phyloP scores from a whole-genome alignment of 2,888 invertebrate genomes.

The Blomia tropicalis region DNA sequence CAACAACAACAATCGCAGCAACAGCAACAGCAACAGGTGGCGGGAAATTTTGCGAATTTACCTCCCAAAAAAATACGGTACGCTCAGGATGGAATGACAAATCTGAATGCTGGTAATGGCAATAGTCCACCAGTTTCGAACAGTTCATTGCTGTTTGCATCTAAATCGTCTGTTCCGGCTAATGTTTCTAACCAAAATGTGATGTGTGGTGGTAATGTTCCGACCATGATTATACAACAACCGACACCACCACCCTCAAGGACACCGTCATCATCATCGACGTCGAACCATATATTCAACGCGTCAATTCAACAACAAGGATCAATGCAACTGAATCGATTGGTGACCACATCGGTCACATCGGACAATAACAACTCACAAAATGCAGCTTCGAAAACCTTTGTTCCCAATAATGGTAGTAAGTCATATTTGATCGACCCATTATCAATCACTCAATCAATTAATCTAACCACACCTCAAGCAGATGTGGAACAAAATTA shows the following conservation, averaged over 20 bases:
- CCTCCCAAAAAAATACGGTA: constrained; percentile 4
- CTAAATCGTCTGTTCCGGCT: not conserved
- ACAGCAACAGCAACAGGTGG: not conserved
- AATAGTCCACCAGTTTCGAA: not conserved
- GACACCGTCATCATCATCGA: too few species aligned
- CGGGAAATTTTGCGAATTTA: not conserved
- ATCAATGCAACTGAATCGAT: not conserved
- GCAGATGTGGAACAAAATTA: constrained; percentile 8
- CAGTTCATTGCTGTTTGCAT: not conserved
- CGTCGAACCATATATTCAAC: constrained; percentile 6
- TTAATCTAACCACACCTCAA: not conserved
- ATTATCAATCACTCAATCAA: not conserved
- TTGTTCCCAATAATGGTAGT: constrained; percentile 10
- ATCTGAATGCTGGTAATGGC: not conserved
- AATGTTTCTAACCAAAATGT: not conserved
- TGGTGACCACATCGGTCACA: not conserved
- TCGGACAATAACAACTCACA: not conserved
- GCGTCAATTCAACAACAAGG: not conserved
- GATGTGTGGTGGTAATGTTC: not conserved
- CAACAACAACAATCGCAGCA: not conserved
- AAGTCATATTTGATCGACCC: not conserved
- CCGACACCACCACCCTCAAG: not conserved
- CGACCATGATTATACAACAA: not conserved
- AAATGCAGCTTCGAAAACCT: not conserved
- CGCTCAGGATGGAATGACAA: not conserved